phyloP scores from a whole-genome alignment of 2,797 vertebrate genomes.

The Poeciliopsis presidionis region DNA sequence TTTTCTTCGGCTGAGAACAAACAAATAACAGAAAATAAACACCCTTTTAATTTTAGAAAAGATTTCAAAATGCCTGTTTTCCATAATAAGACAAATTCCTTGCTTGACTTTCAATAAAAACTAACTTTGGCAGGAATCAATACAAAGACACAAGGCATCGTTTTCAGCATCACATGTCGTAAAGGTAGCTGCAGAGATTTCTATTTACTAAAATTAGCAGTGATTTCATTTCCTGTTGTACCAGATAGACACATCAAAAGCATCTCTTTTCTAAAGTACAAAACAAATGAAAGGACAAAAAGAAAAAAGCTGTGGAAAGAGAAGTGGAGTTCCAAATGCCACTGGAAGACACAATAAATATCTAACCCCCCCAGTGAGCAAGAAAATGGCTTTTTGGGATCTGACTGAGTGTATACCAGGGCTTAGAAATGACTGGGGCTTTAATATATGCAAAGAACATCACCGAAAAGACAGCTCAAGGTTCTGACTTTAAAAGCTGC shows the following conservation, averaged over 20 bases:
- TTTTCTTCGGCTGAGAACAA: constrained; percentile 61
- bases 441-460: constrained; percentile 45
- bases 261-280: constrained; percentile 37
- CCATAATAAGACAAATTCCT: constrained; percentile 44
- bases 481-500: constrained; percentile 47
- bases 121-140: not conserved
- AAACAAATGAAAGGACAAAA: constrained; percentile 21
- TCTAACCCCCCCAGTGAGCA: constrained; percentile 41
- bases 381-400: constrained; percentile 50
- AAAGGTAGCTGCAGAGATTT: not conserved
- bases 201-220: not conserved
- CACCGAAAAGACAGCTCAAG: constrained; percentile 27
- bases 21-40: constrained; percentile 47
- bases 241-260: not conserved
- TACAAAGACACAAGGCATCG: not conserved
- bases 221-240: not conserved
- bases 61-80: constrained; percentile 48
- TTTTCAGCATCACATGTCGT: not conserved
- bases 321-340: constrained; percentile 45
- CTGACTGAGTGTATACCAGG: constrained; percentile 26
- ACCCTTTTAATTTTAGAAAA: constrained; percentile 32
- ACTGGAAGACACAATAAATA: constrained; percentile 45
- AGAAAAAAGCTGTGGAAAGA: constrained; percentile 24
- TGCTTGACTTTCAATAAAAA: constrained; percentile 27
- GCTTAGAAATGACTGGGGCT: constrained; percentile 37